Evolutionary conservation across 1,140 invertebrate species (phyloP).

Genomic region (Drosophila pseudoobscura): DNA sequence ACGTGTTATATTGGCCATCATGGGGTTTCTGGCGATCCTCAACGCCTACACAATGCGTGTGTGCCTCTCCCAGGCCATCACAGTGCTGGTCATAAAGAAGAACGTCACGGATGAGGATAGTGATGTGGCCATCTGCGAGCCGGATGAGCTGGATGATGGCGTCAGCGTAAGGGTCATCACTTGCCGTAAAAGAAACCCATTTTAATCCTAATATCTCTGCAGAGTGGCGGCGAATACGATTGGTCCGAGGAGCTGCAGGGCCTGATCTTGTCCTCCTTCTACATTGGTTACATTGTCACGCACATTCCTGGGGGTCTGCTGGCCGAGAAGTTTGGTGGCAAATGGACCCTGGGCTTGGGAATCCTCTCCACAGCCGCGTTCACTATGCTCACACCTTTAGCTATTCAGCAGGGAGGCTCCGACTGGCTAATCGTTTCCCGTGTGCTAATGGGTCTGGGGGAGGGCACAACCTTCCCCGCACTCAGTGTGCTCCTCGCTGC

Average conservation of each 20-base stretch:
- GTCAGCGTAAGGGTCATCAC: slow-evolving; percentile 8
- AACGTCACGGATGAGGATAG: slow-evolving; percentile 48
- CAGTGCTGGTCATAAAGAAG: slow-evolving; percentile 89
- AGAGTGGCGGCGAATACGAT: slow-evolving; percentile 50
- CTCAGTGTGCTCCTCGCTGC: slow-evolving; percentile 89
- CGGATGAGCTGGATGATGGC: slow-evolving; percentile 59
- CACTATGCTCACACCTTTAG: slow-evolving; percentile 88
- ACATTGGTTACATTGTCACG: slow-evolving; percentile 86
- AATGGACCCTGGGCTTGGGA: slow-evolving; percentile 89
- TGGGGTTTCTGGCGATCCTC: slow-evolving; percentile 93
- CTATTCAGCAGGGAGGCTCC: slow-evolving; percentile 85
- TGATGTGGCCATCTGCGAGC: slow-evolving; percentile 50
- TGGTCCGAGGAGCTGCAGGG: slow-evolving; percentile 84
- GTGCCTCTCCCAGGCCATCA: slow-evolving; percentile 94
- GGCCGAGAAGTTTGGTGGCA: slow-evolving; percentile 90
- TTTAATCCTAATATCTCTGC: neutral
- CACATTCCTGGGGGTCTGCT: slow-evolving; percentile 87
- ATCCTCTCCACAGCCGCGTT: slow-evolving; percentile 90
- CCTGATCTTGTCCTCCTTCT: slow-evolving; percentile 86
- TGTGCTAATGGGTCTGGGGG: slow-evolving; percentile 88
- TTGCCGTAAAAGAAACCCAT: neutral
- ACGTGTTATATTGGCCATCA: slow-evolving; percentile 90
- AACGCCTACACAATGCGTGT: slow-evolving; percentile 95
- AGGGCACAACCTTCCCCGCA: slow-evolving; percentile 91
- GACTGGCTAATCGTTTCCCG: slow-evolving; percentile 87